Evolutionary conservation across 2,888 invertebrate genomes (phyloP), one percentile per base, ranked within the genome.

Genomic region (Tipula vernalis): DNA sequence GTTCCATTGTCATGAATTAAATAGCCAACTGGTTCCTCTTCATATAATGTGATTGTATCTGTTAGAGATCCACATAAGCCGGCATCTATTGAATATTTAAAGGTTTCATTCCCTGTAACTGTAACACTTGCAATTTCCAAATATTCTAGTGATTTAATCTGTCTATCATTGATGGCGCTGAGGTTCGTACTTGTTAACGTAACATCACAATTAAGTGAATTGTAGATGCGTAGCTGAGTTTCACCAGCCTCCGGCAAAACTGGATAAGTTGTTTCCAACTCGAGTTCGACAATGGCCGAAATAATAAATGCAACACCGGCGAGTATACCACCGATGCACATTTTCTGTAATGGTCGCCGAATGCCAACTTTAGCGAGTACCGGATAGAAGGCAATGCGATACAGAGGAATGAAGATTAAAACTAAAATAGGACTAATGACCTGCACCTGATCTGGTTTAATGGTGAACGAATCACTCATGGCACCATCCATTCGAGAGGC

Each of bases 371-470:
- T 95, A 0, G 93, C 93, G 87, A 98, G 91, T 0, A 95, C 90
- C 0, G 98, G 98, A 91, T 98, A 98, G 87, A 98, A 93, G 2
- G 92, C 93, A 87, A 94, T 93, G 91, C 96, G 95, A 89, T 96
- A 97, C 0, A 97, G 89, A 0, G 98, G 98, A 89, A 98, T 98
- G 89, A 98, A 95, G 3, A 95, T 86, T 36, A 98, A 92, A 89
- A 98, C 97, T 47, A 98, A 92, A 4, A 98, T 90, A 0, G 98
- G 98, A 92, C 98, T 98, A 2, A 98, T 91, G 87, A 98, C 96
- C 93, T 98, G 98, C 95, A 99, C 95, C 87, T 99, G 99, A 92
- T 99, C 99, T 0, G 99, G 98, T 89, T 97, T 95, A 18, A 97
- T 92, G 0, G 94, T 93, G 91, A 94, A 96, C 86, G 93, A 92